Conservation (phyloP, 2,797 vertebrate genomes). For the Parauchenoglanis ngamensis region DNA sequence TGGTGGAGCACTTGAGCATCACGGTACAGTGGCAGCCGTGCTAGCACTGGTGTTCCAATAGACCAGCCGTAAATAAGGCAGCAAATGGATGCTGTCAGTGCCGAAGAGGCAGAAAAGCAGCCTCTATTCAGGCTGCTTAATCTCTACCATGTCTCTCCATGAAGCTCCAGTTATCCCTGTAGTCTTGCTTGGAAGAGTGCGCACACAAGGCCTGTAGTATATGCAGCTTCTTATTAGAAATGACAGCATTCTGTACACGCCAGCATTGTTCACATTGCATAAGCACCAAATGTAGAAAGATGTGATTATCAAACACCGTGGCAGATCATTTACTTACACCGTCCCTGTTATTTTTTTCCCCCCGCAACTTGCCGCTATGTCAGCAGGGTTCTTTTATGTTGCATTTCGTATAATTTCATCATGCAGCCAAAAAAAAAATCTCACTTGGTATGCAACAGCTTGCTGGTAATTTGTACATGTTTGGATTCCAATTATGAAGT, state of each 20-base stretch:
- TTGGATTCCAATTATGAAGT: slow-evolving; percentile 82
- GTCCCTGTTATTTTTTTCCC: slow-evolving; percentile 41
- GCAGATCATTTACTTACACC: slow-evolving; percentile 71
- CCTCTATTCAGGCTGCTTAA: slow-evolving; percentile 66
- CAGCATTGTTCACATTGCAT: slow-evolving; percentile 22
- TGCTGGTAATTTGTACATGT: slow-evolving; percentile 79
- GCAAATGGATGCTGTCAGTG: slow-evolving; percentile 61
- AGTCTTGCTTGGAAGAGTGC: slow-evolving; percentile 19
- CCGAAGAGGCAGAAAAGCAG: slow-evolving; percentile 47
- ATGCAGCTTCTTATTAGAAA: slow-evolving; percentile 33
- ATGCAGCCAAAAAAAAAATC: slow-evolving; percentile 65
- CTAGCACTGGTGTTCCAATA: slow-evolving; percentile 14
- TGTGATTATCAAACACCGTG: slow-evolving; percentile 69
- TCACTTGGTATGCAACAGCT: slow-evolving; percentile 75
- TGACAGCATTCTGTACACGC: slow-evolving; percentile 12
- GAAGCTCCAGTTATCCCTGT: slow-evolving; percentile 34
- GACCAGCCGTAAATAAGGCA: slow-evolving; percentile 55
- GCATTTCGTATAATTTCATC: slow-evolving; percentile 83
- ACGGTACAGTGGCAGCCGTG: slow-evolving; percentile 38
- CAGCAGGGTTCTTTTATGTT: slow-evolving; percentile 79
- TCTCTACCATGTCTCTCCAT: slow-evolving; percentile 60
- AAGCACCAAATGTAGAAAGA: slow-evolving; percentile 35
- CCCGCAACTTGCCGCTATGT: slow-evolving; percentile 68
- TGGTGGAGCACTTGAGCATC: slow-evolving; percentile 47
- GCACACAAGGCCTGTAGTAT: slow-evolving; percentile 6